A percentile compares a stretch with the other conserved stretches of the same genome.
phyloP scores from a whole-genome alignment of 2,888 invertebrate species.

The Sepiola atlantica region DNA sequence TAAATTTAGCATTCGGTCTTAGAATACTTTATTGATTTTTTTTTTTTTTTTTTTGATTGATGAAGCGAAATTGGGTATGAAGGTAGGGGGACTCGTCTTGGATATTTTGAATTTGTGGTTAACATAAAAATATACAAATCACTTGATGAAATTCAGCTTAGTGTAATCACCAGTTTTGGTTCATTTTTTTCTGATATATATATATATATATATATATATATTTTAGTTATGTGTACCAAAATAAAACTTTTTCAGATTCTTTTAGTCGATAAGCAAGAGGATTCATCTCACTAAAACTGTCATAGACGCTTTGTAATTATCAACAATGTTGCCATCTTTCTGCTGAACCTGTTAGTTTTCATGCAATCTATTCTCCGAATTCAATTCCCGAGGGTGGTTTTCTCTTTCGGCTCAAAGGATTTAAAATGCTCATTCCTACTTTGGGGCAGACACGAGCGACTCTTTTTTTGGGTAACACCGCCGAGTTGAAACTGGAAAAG shows the following conservation, averaged over 20 bases:
- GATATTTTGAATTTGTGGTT: no score
- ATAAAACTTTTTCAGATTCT: neutral
- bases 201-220: no score
- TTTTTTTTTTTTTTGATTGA: no score
- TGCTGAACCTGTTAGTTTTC: neutral
- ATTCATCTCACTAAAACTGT: neutral
- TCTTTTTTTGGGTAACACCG: neutral
- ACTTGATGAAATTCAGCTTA: neutral
- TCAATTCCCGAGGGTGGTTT: neutral
- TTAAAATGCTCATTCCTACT: neutral
- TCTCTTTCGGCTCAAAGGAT: neutral
- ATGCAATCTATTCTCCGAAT: neutral
- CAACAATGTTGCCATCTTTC: neutral
- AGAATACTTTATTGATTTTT: no score
- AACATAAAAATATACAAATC: no score
- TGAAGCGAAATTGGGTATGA: no score
- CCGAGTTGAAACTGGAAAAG: neutral
- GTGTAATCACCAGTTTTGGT: neutral
- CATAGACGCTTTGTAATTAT: neutral
- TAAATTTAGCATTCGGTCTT: no score
- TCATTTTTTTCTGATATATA: neutral
- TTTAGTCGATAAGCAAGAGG: neutral
- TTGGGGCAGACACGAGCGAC: neutral
- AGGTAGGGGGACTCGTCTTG: no score
- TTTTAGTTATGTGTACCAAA: neutral